Conservation (phyloP, 2,888 invertebrate genomes). For the Heliconius erato region DNA sequence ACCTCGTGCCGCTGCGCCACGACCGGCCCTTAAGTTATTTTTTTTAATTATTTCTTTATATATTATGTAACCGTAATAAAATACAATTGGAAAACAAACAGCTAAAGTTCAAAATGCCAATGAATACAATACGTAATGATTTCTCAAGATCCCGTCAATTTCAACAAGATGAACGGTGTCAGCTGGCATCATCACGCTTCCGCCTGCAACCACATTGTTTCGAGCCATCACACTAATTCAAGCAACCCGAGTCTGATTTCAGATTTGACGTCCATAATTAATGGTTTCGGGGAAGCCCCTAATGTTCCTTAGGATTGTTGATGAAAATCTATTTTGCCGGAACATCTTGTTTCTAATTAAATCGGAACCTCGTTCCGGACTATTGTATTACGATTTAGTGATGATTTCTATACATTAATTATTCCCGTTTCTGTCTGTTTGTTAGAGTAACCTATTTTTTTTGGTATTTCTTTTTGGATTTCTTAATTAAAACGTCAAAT, state of each 20-base stretch:
- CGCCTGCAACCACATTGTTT: slow-evolving; percentile 65
- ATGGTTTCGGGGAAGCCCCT: slow-evolving; percentile 61
- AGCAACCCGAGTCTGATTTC: slow-evolving; percentile 61
- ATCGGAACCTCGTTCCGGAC: slow-evolving; percentile 50
- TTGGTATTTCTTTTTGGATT: not conserved
- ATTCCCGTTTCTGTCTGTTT: not conserved
- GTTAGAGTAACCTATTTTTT: not conserved
- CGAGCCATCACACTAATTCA: slow-evolving; percentile 64
- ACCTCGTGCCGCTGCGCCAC: no score
- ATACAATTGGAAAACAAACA: not conserved
- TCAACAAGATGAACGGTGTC: slow-evolving; percentile 48
- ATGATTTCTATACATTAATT: slow-evolving; percentile 27
- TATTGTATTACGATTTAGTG: slow-evolving; percentile 38
- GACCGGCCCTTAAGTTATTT: no score
- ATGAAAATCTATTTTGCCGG: slow-evolving; percentile 53
- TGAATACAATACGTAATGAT: slow-evolving; percentile 3
- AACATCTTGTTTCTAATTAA: slow-evolving; percentile 57
- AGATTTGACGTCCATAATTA: slow-evolving; percentile 74
- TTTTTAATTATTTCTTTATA: no score
- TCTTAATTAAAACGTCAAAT: slow-evolving; percentile 2
- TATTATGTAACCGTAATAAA: not conserved
- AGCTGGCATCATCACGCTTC: slow-evolving; percentile 63
- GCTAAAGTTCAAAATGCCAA: not conserved
- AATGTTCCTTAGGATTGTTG: slow-evolving; percentile 56
- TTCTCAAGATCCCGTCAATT: slow-evolving; percentile 24